Conservation (phyloP, 2,797 vertebrate species). For the Simalia tracyae region DNA sequence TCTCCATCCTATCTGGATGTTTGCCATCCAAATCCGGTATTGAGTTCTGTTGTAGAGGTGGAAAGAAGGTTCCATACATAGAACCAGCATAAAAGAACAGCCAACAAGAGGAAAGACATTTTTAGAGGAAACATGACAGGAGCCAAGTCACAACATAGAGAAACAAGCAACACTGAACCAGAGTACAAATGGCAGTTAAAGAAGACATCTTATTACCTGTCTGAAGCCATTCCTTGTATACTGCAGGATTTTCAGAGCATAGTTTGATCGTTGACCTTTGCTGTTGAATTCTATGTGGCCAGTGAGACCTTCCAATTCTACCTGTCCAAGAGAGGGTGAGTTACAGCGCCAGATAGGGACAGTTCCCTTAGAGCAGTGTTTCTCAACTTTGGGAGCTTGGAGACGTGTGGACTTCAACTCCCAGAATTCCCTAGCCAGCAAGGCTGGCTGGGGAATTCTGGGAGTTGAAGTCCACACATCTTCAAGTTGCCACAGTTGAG, state of each 20-base stretch:
- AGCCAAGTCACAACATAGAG: too few species aligned
- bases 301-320: conserved; percentile 99
- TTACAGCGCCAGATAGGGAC: conserved; percentile 72
- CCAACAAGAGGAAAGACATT: not conserved
- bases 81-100: not conserved
- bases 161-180: not conserved
- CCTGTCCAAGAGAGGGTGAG: conserved; percentile 89
- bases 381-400: too few species aligned
- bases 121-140: not conserved
- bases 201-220: conserved; percentile 79
- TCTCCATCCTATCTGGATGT: too few species aligned
- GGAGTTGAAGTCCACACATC: too few species aligned
- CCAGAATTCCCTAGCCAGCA: too few species aligned
- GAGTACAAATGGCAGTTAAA: not conserved
- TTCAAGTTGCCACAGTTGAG: too few species aligned
- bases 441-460: too few species aligned
- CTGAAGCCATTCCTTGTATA: conserved; percentile 86
- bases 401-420: too few species aligned
- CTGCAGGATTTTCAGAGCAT: conserved; percentile 93
- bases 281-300: conserved; percentile 99
- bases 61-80: not conserved
- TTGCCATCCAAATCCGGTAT: too few species aligned
- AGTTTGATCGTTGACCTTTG: conserved; percentile 97
- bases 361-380: not conserved
- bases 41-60: not conserved